phyloP scores from a whole-genome alignment of 2,113 vertebrate species.

The Nycticorax nycticorax region DNA sequence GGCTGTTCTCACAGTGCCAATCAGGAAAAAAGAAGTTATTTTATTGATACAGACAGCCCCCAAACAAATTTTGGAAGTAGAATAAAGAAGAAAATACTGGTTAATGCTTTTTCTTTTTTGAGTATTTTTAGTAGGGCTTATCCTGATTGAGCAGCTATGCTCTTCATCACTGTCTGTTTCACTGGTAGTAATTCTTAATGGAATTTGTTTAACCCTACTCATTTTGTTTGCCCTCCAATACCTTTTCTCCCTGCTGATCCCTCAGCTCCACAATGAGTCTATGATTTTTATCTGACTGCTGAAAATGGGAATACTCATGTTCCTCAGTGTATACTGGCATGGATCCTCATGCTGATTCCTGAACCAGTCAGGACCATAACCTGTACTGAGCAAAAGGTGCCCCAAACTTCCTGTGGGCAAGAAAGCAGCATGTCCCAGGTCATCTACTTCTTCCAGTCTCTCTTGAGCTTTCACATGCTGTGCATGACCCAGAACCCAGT shows the following conservation, averaged over 20 bases:
- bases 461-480: background rate
- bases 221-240: background rate
- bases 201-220: background rate
- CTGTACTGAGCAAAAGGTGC: background rate
- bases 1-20: background rate
- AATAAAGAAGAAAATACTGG: background rate
- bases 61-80: background rate
- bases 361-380: background rate
- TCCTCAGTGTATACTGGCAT: background rate
- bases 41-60: background rate
- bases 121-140: background rate
- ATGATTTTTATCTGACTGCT: background rate
- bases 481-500: accelerated
- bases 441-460: background rate
- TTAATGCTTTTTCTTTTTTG: background rate
- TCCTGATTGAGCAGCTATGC: background rate
- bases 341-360: background rate
- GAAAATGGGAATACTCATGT: background rate
- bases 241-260: background rate
- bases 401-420: background rate
- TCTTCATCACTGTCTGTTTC: background rate
- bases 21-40: background rate
- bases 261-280: background rate
- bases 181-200: background rate
- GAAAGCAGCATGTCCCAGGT: background rate